Conservation (phyloP, 2,113 vertebrate species). For the Channa argus region DNA sequence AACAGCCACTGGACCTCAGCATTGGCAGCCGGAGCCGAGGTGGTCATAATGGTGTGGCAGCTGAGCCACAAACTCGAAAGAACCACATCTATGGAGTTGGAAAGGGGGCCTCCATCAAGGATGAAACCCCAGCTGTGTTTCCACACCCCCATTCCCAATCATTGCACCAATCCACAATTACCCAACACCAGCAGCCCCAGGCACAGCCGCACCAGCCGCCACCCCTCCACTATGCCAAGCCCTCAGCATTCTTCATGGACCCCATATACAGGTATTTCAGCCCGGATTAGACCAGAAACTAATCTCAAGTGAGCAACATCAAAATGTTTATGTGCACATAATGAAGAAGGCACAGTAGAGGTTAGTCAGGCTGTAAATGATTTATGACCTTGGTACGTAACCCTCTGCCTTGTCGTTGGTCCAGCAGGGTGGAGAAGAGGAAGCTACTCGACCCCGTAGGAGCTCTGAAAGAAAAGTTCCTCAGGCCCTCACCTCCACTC, state of each 20-base stretch:
- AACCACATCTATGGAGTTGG: constrained; percentile 90
- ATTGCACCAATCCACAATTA: constrained; percentile 86
- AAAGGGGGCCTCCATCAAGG: constrained; percentile 81
- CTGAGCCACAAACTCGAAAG: constrained; percentile 86
- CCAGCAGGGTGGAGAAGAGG: constrained; percentile 99
- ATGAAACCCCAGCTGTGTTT: constrained; percentile 84
- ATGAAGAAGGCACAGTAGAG: background rate
- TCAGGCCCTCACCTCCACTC: constrained; percentile 92
- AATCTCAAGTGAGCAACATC: background rate
- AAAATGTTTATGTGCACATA: background rate
- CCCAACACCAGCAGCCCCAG: constrained; percentile 88
- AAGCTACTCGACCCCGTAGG: constrained; percentile 97
- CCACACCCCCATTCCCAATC: constrained; percentile 87
- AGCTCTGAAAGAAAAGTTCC: constrained; percentile 96
- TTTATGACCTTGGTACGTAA: constrained; percentile 89
- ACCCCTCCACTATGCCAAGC: constrained; percentile 96
- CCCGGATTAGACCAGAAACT: constrained; percentile 80
- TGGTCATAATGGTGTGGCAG: constrained; percentile 88
- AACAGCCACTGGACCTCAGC: constrained; percentile 97
- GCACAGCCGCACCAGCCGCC: constrained; percentile 90
- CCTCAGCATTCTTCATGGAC: constrained; percentile 99
- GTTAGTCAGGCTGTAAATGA: constrained; percentile 20
- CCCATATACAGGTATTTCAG: constrained; percentile 99
- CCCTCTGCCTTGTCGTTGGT: constrained; percentile 92
- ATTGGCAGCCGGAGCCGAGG: constrained; percentile 92